These are phyloP conservation scores for Diplogasteroides magnus DNA, from an alignment of 1,140 invertebrate species.

Conservation along the genomic window DNA sequence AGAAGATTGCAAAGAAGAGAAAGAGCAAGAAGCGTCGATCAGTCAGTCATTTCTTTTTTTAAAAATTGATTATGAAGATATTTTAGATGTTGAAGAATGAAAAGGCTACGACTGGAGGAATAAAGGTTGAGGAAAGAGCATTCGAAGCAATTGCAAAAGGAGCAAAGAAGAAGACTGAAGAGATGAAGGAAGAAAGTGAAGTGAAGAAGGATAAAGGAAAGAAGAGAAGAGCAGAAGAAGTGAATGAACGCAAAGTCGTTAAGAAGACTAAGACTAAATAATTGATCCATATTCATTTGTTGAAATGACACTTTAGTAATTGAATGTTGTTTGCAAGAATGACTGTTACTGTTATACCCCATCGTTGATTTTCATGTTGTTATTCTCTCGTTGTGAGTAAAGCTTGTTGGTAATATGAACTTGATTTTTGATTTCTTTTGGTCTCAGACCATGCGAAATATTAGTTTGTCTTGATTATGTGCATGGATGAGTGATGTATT, in stretches of 20 bases:
- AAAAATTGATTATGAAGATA: too few relatives aligned
- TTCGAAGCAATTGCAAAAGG: conserved; percentile 1
- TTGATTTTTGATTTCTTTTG: conserved; percentile 1
- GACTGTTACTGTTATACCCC: not conserved
- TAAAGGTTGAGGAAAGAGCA: not conserved
- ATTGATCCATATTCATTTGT: not conserved
- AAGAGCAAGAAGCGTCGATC: conserved; percentile 24
- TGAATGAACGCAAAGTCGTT: not conserved
- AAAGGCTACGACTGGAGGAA: not conserved
- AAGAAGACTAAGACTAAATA: not conserved
- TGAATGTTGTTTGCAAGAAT: not conserved
- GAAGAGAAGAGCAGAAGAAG: not conserved
- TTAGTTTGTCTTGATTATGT: not conserved
- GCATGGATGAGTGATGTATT: not conserved
- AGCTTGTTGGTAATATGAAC: not conserved
- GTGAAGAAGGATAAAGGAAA: not conserved
- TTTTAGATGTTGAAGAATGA: not conserved
- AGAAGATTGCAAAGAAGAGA: conserved; percentile 33
- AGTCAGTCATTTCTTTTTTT: conserved; percentile 6
- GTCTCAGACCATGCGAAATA: not conserved
- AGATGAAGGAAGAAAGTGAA: not conserved
- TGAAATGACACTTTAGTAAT: not conserved
- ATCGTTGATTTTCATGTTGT: conserved; percentile 1
- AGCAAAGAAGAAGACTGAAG: not conserved
- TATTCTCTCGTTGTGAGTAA: not conserved